These are phyloP conservation scores for Halisarca cf. caerulea DNA, from an alignment of 37 sponge, comb jelly and placozoan species.

Conservation along the genomic window DNA sequence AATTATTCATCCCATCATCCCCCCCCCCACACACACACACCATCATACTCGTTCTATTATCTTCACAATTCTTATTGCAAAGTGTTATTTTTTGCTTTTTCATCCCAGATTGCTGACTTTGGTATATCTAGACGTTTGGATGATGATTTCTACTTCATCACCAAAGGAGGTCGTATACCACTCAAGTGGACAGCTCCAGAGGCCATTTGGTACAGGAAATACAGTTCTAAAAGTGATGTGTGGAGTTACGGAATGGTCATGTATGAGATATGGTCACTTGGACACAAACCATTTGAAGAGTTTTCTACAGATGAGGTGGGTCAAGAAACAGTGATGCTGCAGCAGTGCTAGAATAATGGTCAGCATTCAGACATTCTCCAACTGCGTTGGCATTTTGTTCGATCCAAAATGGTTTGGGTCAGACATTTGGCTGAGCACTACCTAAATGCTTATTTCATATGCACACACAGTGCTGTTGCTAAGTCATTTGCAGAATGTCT, in stretches of 20 bases:
- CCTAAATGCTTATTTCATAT: background rate
- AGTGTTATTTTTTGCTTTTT: background rate
- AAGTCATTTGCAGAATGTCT: no score
- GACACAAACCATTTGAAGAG: conserved; percentile 19
- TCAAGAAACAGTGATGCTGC: background rate
- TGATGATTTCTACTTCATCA: background rate
- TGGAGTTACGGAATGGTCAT: conserved; percentile 29
- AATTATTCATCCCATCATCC: no score
- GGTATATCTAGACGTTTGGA: background rate
- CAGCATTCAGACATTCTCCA: no score
- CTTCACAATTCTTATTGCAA: no score
- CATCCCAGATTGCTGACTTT: conserved; percentile 21
- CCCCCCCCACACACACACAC: background rate
- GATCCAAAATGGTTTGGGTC: no score
- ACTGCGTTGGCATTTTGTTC: no score
- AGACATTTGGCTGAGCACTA: no score
- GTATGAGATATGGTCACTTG: conserved; percentile 39
- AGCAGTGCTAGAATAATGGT: background rate
- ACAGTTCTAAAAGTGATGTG: conserved; percentile 29
- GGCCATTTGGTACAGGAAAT: conserved; percentile 19
- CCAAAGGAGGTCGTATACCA: conserved; percentile 18
- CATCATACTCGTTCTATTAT: background rate
- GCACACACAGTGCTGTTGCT: no score
- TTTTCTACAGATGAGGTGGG: conserved; percentile 9
- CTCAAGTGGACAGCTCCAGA: conserved; percentile 39